Evolutionary conservation across 2,797 vertebrate species (phyloP).

Genomic region (Siniperca undulata): DNA sequence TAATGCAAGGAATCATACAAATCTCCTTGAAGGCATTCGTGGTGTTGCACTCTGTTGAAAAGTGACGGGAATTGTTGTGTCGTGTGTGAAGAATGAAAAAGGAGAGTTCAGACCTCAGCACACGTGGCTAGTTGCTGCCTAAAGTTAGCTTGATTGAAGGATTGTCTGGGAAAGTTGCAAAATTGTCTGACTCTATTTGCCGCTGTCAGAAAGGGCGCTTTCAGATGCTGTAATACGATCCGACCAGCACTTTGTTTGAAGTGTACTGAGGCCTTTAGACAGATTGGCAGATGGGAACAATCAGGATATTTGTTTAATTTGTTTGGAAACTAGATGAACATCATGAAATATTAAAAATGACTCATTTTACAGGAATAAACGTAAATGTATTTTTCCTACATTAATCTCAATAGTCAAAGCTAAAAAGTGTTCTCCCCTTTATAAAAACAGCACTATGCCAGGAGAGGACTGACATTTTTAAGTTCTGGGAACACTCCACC

Average conservation of each 20-base stretch:
- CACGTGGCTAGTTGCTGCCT: neutral
- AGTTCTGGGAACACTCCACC: conserved; percentile 28
- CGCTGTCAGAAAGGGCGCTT: neutral
- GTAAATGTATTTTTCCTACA: neutral
- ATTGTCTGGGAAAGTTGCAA: neutral
- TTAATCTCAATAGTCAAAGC: neutral
- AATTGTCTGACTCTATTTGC: neutral
- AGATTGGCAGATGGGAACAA: neutral
- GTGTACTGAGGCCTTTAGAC: neutral
- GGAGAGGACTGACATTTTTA: conserved; percentile 12
- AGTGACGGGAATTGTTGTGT: neutral
- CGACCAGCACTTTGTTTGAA: conserved; percentile 2
- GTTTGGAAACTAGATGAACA: neutral
- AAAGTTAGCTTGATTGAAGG: neutral
- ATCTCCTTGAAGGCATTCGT: neutral
- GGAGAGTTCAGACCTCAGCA: neutral
- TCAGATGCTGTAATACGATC: neutral
- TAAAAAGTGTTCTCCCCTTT: neutral
- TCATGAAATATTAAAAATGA: neutral
- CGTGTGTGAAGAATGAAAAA: neutral
- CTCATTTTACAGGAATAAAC: neutral
- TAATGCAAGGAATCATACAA: neutral
- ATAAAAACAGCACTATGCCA: conserved; percentile 10
- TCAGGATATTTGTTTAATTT: neutral
- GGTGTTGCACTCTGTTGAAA: neutral